Base-by-base conservation (phyloP, 1,140 invertebrate genomes). In the Gonioctena quinquepunctata region DNA sequence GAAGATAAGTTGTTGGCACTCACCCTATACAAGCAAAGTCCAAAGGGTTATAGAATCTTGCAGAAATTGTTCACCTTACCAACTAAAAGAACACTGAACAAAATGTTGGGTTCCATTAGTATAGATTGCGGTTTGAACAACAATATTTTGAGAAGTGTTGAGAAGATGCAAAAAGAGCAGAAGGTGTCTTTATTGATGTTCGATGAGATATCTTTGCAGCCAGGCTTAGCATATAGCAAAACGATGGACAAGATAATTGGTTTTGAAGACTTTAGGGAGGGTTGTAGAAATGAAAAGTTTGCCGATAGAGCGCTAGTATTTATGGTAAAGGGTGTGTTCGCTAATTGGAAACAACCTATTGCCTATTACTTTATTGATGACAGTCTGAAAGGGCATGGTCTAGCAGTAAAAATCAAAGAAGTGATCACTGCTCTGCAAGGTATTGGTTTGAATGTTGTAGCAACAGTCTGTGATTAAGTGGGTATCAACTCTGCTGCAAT, bases 1-100 rank as follows among this genome's bases (percentile, higher is more conserved):
- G 66, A 76, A 13, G 71, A 76, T 2, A 76, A 73, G 69, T 26
- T 71, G 26, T 66, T 73, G 28, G 28, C 69, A 16, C 33, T 73
- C 21, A 49, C 54, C 5, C 19, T 73, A 23, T 61, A 68, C 13
- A 76, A 76, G 66, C 21, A 57, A 19, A 70, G 68, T 59, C 22
- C 28, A 11, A 73, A 69, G 54, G 68, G 57, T 2, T 76, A 71
- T 48, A 52, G 56, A 33, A 23, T 76, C 1, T 33, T 73, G n/a
- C 18, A 19, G 56, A 76, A 73, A 48, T 62, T 71, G 11, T 76
- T 76, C 49, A 26, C 57, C 3, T 56, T 73, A 49, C 74, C 71
- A 16, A 65, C 68, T 16, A 61, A 52, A 27, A 27, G 16, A 63
- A 76, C 66, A 3, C 52, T 76, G 27, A 57, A 26, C n/a, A n/a